Evolutionary conservation across 2,797 vertebrate species (phyloP), one percentile per base, ranked within the genome.

Genomic region (Coranthus polyacanthus): DNA sequence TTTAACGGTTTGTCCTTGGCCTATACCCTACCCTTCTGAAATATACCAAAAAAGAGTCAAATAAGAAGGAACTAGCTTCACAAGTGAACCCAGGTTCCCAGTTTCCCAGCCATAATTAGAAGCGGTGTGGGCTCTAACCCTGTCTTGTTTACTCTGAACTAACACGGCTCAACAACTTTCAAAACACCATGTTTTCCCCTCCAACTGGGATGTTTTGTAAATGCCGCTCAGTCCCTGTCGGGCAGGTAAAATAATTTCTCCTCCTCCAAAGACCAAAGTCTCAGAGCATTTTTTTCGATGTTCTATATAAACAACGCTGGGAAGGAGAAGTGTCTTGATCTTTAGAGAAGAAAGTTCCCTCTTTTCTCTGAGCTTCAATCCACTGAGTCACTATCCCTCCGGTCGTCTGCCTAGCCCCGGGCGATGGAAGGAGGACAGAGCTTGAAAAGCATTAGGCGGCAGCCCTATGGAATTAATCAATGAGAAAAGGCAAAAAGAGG

Each of bases 391-490:
- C 60, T 51, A 52, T 81, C 81, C 82, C 85, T 24, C 26, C n/a
- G 39, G 83, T 74, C 49, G 61, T 58, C 72, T 20, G 50, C 22
- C 16, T 85, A 17, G 84, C 89, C 87, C 52, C 18, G 17, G 83
- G 87, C 83, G 22, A 59, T 62, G 77, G 82, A 75, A 59, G 78
- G 81, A 79, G 83, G 81, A 82, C 38, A 39, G 67, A 68, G 63
- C 69, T 75, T 79, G 78, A 82, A 85, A 74, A 79, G 73, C 68
- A 78, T 84, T 77, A 79, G 81, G 81, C 46, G 16, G 68, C 58
- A 69, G 69, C 87, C 81, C 88, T 52, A 55, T 78, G 80, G 83
- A 89, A 85, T 85, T 86, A 86, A 88, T 89, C 85, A 88, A 78
- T 72, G 69, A 1, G 50, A 68, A 75, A 7, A 55, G 66, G 47